Conservation (phyloP, 2,797 vertebrate genomes). For the Gadopsis bispinosus region DNA sequence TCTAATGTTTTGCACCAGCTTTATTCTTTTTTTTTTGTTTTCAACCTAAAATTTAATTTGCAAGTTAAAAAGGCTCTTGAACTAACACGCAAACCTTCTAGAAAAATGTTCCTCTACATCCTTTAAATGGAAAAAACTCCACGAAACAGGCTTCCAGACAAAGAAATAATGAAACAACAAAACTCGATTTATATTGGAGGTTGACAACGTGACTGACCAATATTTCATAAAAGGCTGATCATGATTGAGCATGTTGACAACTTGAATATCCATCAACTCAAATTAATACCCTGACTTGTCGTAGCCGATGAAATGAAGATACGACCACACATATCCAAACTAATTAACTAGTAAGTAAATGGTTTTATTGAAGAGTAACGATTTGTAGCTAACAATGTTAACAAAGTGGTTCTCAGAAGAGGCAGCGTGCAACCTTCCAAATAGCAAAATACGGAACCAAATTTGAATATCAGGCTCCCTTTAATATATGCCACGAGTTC, state of each 20-base stretch:
- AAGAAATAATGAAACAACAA: not conserved
- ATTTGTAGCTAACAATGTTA: not conserved
- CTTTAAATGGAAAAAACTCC: not conserved
- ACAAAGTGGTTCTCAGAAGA: not conserved
- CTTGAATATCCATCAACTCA: not conserved
- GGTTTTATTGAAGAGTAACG: not conserved
- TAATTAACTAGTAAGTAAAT: not conserved
- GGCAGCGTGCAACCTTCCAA: not conserved
- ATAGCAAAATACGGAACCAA: not conserved
- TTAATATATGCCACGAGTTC: slow-evolving; percentile 5
- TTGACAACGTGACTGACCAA: not conserved
- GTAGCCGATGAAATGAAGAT: not conserved
- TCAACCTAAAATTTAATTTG: not conserved
- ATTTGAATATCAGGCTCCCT: slow-evolving; percentile 21
- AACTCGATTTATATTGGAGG: not conserved
- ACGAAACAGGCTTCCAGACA: not conserved
- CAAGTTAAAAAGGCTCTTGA: not conserved
- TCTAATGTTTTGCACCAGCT: not conserved
- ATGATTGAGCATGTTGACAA: not conserved
- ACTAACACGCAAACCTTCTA: not conserved
- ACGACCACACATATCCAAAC: not conserved
- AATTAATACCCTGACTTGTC: not conserved
- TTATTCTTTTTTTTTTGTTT: not conserved
- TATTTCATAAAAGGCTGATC: too few relatives aligned
- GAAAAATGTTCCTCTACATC: not conserved